Evolutionary conservation across 2,797 vertebrate genomes (phyloP), one percentile per base, ranked within the genome.

Genomic region (Acanthurus lineatus): DNA sequence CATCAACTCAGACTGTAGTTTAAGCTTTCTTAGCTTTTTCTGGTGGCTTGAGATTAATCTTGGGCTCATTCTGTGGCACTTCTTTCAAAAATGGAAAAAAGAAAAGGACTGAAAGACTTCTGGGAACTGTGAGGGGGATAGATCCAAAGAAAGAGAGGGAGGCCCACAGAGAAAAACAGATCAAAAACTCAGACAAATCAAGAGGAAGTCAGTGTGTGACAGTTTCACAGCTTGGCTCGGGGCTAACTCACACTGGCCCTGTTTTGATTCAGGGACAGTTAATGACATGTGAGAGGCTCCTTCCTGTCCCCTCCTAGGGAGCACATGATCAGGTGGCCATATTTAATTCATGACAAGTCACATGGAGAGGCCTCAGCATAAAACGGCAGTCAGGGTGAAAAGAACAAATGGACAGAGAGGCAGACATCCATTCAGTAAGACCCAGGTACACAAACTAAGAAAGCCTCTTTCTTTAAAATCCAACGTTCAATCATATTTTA

Each of bases 321-420:
- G 89, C 84, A 91, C 88, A 90, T 77, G 75, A 95, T 93, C 90
- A 83, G 82, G 77, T 71, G 71, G 71, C 85, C 84, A 96, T 96
- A 94, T 96, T 95, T 95, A 95, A 96, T 96, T 96, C 94, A 95
- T 93, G 92, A 94, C 79, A 78, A 89, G 88, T 93, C 91, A 93
- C 92, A 93, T 86, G 83, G 71, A 89, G 57, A 91, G 64, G 61
- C 74, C 82, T 91, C 82, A 81, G 81, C 84, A 91, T 91, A 86
- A 89, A 94, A 94, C 88, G 93, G 81, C 85, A 92, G 92, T 90
- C 85, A 84, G 89, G 91, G 86, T 83, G 84, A 82, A 79, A 71
- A 79, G 80, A 91, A 88, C 71, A 91, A 89, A 85, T 83, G 88
- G 81, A 89, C 88, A 86, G 83, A 75, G 79, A 79, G 79, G 85